phyloP scores from a whole-genome alignment of 2,888 invertebrate species.

The Epiblema foenella region DNA sequence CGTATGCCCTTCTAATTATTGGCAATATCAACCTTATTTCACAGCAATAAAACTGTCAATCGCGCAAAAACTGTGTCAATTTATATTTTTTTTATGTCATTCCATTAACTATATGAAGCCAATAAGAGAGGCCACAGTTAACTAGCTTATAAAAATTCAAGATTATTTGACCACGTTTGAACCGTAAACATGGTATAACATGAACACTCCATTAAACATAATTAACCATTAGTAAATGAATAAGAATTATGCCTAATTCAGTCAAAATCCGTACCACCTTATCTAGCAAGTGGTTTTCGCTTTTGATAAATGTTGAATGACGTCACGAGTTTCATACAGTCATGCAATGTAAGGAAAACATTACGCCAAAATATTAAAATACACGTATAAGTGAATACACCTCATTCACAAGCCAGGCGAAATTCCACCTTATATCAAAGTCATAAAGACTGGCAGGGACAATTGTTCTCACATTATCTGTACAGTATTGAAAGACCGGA shows the following conservation, averaged over 20 bases:
- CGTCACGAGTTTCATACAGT: constrained; percentile 13
- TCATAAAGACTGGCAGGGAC: too few relatives aligned
- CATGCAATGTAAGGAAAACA: not conserved
- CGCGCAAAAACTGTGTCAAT: too few relatives aligned
- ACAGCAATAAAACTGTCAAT: too few relatives aligned
- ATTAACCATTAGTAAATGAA: not conserved
- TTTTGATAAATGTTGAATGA: constrained; percentile 11
- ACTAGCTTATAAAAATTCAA: not conserved
- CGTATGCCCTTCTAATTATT: too few relatives aligned
- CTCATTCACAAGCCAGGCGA: too few relatives aligned
- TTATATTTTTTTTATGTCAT: not conserved
- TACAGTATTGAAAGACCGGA: too few relatives aligned
- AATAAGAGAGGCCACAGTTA: not conserved
- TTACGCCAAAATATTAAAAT: not conserved
- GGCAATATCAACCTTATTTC: too few relatives aligned
- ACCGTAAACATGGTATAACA: constrained; percentile 14
- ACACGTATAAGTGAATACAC: too few relatives aligned
- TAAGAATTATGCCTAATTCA: constrained; percentile 2
- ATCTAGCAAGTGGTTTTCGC: constrained; percentile 32
- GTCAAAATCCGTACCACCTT: constrained; percentile 22
- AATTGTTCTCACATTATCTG: too few relatives aligned
- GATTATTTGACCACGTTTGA: not conserved
- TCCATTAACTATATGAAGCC: not conserved
- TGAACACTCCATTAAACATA: constrained; percentile 12
- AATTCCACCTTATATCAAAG: too few relatives aligned